A percentile compares a stretch with the other conserved stretches of the same genome.
Conservation (phyloP, 2,888 invertebrate species). For the Pandemis corylana region DNA sequence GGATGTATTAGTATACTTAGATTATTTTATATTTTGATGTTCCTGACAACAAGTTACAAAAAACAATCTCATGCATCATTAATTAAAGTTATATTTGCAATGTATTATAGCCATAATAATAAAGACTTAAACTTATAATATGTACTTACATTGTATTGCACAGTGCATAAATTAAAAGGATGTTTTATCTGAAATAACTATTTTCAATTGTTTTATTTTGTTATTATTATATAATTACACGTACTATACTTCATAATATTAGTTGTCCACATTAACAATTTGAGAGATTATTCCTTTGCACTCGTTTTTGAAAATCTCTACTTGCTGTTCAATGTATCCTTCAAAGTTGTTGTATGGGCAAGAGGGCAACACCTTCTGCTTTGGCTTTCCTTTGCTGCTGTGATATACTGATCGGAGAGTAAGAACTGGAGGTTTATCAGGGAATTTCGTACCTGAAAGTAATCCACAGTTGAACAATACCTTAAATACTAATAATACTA, state of each 20-base stretch:
- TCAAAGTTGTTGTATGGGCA: conserved; percentile 80
- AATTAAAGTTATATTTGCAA: neutral
- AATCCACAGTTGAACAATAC: neutral
- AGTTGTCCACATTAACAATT: conserved; percentile 64
- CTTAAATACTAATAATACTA: no score
- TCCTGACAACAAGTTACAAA: neutral
- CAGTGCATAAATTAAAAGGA: neutral
- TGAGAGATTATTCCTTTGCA: conserved; percentile 64
- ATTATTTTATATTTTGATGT: neutral
- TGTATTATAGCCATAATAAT: neutral
- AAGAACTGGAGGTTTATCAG: conserved; percentile 82
- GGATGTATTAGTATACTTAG: neutral
- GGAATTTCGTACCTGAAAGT: conserved; percentile 79
- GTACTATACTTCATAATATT: conserved; percentile 26
- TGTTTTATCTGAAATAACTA: conserved; percentile 1
- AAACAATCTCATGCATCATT: conserved; percentile 9
- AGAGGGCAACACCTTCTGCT: conserved; percentile 67
- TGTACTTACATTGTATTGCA: neutral
- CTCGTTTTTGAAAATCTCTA: conserved; percentile 79
- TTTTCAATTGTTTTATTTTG: neutral
- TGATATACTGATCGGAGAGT: conserved; percentile 85
- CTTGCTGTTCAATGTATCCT: conserved; percentile 78
- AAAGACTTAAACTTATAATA: neutral
- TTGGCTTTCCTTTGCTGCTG: conserved; percentile 74
- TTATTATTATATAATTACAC: neutral